Evolutionary conservation across 2,888 invertebrate genomes (phyloP).

Genomic region (Abrostola triplasia): DNA sequence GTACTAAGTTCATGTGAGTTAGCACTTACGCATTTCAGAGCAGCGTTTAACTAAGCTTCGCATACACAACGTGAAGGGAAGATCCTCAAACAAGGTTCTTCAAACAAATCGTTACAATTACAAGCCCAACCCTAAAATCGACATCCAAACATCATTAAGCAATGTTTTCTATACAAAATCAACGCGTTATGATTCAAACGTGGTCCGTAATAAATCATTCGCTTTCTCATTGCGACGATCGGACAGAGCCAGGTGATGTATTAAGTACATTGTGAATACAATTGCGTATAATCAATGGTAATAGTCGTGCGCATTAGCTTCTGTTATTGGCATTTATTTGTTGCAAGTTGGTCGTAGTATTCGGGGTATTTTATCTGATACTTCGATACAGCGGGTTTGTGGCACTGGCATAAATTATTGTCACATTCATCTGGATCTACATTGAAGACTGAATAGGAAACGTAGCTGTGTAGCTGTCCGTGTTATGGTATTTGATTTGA

Average conservation of each 20-base stretch:
- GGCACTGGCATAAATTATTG: too few species aligned
- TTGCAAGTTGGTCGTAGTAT: conserved; percentile 25
- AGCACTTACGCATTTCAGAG: conserved; percentile 17
- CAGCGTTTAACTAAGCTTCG: not conserved
- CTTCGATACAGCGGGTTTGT: too few species aligned
- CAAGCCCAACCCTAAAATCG: conserved; percentile 18
- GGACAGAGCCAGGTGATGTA: conserved; percentile 54
- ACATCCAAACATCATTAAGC: conserved; percentile 48
- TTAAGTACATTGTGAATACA: conserved; percentile 59
- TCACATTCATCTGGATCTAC: too few species aligned
- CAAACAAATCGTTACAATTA: not conserved
- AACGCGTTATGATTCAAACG: conserved; percentile 53
- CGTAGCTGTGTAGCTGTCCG: too few species aligned
- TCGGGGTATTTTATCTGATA: conserved; percentile 6
- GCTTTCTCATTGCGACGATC: conserved; percentile 57
- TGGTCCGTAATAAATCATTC: conserved; percentile 61
- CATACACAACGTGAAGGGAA: conserved; percentile 15
- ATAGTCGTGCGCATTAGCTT: conserved; percentile 46
- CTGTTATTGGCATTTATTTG: conserved; percentile 45
- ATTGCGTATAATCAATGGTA: conserved; percentile 60
- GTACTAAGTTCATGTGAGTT: not conserved
- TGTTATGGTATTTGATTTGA: too few species aligned
- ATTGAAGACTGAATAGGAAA: too few species aligned
- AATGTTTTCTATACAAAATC: conserved; percentile 61
- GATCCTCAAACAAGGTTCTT: conserved; percentile 17